phyloP scores from a whole-genome alignment of 1,140 invertebrate genomes.

The Acromyrmex heyeri region DNA sequence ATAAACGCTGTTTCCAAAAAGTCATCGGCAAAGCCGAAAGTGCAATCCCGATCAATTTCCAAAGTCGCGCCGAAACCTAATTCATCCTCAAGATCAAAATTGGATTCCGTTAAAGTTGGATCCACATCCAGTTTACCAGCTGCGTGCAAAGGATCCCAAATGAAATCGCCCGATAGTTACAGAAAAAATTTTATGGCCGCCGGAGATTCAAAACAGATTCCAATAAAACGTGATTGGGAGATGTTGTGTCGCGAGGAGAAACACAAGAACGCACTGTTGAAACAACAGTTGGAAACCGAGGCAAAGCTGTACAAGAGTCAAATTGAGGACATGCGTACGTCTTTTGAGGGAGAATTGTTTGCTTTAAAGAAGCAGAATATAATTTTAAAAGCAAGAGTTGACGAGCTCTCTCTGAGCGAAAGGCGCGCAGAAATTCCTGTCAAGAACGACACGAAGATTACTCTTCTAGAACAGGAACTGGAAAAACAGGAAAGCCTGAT shows the following conservation, averaged over 20 bases:
- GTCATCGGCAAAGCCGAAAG: conserved; percentile 72
- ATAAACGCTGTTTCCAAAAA: conserved; percentile 49
- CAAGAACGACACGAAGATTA: conserved; percentile 74
- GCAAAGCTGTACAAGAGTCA: conserved; percentile 81
- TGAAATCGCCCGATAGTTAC: conserved; percentile 65
- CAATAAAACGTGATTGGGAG: conserved; percentile 77
- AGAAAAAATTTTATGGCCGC: conserved; percentile 73
- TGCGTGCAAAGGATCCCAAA: conserved; percentile 46
- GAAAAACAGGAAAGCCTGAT: conserved; percentile 83
- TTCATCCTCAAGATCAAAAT: conserved; percentile 63
- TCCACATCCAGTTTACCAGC: conserved; percentile 63
- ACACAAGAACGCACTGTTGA: conserved; percentile 81
- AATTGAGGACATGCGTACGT: conserved; percentile 81
- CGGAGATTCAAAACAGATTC: conserved; percentile 76
- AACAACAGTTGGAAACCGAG: conserved; percentile 82
- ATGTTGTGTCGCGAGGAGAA: conserved; percentile 82
- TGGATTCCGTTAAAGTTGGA: conserved; percentile 67
- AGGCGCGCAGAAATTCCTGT: conserved; percentile 66
- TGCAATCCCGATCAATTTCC: conserved; percentile 69
- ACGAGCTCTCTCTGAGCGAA: conserved; percentile 78
- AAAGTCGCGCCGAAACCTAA: conserved; percentile 64
- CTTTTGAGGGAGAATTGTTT: conserved; percentile 84
- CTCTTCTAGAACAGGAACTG: conserved; percentile 80
- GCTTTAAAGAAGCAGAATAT: conserved; percentile 84
- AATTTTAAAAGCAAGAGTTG: conserved; percentile 82